phyloP scores from a whole-genome alignment of 2,888 invertebrate species.

The Agrotis ipsilon region DNA sequence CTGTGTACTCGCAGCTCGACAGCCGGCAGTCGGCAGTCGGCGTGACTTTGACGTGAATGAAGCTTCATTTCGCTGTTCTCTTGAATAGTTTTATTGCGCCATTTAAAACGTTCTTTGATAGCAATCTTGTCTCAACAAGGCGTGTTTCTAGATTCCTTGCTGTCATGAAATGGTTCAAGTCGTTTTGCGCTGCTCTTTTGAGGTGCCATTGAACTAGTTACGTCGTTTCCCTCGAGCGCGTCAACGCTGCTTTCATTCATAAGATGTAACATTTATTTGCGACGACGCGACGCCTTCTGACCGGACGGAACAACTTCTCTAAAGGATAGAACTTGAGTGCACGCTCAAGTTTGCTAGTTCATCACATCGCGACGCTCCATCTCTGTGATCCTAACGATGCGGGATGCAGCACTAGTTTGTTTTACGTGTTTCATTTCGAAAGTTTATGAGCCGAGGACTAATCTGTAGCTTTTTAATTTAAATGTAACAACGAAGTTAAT shows the following conservation, averaged over 20 bases:
- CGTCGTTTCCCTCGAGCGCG: constrained; percentile 6
- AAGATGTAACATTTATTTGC: constrained; percentile 44
- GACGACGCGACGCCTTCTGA: constrained; percentile 14
- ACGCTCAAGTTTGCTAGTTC: constrained; percentile 41
- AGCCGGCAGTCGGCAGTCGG: not conserved
- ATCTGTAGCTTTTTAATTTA: constrained; percentile 52
- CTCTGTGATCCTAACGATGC: constrained; percentile 30
- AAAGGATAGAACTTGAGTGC: constrained; percentile 38
- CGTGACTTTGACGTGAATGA: constrained; percentile 43
- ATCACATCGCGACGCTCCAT: constrained; percentile 14
- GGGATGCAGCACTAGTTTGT: constrained; percentile 22
- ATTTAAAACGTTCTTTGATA: constrained; percentile 51
- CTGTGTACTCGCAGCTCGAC: constrained; percentile 22
- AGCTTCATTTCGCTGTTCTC: constrained; percentile 52
- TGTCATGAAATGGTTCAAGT: constrained; percentile 41
- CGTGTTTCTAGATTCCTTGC: constrained; percentile 47
- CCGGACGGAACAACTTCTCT: constrained; percentile 28
- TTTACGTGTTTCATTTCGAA: constrained; percentile 18
- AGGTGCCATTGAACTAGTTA: constrained; percentile 52
- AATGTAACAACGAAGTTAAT: constrained; percentile 54
- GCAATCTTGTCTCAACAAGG: constrained; percentile 59
- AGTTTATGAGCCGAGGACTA: constrained; percentile 35
- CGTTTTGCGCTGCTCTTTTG: constrained; percentile 46
- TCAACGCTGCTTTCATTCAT: constrained; percentile 30
- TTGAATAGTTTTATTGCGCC: constrained; percentile 55